Base-by-base conservation (phyloP, 2,888 invertebrate genomes). In the Eilema depressum region DNA sequence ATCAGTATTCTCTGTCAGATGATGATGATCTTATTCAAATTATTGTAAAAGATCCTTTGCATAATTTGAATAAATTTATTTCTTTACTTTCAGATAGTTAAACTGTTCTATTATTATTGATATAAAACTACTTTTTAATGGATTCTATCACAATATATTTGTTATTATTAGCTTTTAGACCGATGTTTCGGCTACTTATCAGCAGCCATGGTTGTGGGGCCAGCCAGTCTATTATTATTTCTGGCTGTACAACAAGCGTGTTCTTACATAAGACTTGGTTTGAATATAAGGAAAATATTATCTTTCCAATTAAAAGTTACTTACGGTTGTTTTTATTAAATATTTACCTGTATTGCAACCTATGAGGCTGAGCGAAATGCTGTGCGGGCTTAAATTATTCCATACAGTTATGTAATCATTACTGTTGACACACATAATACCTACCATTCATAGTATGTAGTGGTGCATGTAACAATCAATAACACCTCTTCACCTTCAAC, bases 231-330 rank as follows among this genome's bases (percentile, higher is more conserved):
- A 5, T 47, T 47, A 47, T 47, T 47, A 47, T 47, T 47, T 47
- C 1, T 14, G 20, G 3, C 47, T 47, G 41, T 17, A 47, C 47
- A 47, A 47, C 20, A 25, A 3, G 5, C 4, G 14, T 25, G 3
- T 25, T 57, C 25, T 47, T 17, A 5, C 26, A 33, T n/a, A 28
- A 7, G 11, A 61, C 61, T 25, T 11, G 25, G 23, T 26, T 41
- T 10, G 41, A 63, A 64, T 64, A 30, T 53, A 30, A 53, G 64
- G 64, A 64, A 64, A 64, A 64, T n/a, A 64, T n/a, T n/a, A 20
- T n/a, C 23, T 30, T 28, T 26, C 26, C 20, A 26, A 59, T 59
- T 28, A 59, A 25, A 10, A n/a, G n/a, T 53, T n/a, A 53, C 2
- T 1, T 8, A 1, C 10, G 1, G n/a, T 53, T 8, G 7, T 53